These are phyloP conservation scores for Calameuta idolon DNA, from an alignment of 2,888 invertebrate genomes.

Conservation along the genomic window DNA sequence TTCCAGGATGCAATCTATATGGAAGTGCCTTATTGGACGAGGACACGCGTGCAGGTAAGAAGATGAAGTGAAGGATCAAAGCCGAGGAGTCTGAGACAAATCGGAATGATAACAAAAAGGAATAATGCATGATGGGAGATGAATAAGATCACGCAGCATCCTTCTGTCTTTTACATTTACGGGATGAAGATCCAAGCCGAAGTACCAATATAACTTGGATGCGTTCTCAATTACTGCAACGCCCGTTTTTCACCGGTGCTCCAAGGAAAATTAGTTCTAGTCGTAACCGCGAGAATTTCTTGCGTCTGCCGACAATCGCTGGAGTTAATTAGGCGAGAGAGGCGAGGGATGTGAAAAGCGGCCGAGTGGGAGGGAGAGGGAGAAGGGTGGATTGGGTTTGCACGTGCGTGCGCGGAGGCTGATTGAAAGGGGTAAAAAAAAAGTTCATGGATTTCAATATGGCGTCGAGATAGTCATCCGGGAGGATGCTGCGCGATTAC, in stretches of 20 bases:
- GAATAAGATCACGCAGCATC: neutral
- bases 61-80: neutral
- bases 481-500: neutral
- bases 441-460: neutral
- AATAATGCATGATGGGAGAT: neutral
- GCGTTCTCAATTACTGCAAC: slow-evolving; percentile 21
- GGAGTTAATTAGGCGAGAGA: slow-evolving; percentile 46
- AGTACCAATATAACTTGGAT: slow-evolving; percentile 17
- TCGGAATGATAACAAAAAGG: neutral
- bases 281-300: slow-evolving; percentile 35
- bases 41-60: neutral
- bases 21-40: neutral
- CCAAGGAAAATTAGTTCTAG: slow-evolving; percentile 45
- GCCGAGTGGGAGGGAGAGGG: neutral
- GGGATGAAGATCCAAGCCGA: slow-evolving; percentile 1
- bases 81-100: neutral
- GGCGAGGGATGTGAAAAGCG: slow-evolving; percentile 24
- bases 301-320: slow-evolving; percentile 42
- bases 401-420: slow-evolving; percentile 5
- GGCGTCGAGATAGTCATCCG: neutral
- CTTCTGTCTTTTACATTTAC: neutral
- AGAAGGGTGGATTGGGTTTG: slow-evolving; percentile 1
- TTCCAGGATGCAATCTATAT: neutral
- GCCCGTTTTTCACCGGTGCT: slow-evolving; percentile 14
- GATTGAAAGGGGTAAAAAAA: neutral